Percentiles rank a stretch among this genome's conserved stretches.
Evolutionary conservation across 2,888 invertebrate species (phyloP).

Genomic region (Amiota minor): DNA sequence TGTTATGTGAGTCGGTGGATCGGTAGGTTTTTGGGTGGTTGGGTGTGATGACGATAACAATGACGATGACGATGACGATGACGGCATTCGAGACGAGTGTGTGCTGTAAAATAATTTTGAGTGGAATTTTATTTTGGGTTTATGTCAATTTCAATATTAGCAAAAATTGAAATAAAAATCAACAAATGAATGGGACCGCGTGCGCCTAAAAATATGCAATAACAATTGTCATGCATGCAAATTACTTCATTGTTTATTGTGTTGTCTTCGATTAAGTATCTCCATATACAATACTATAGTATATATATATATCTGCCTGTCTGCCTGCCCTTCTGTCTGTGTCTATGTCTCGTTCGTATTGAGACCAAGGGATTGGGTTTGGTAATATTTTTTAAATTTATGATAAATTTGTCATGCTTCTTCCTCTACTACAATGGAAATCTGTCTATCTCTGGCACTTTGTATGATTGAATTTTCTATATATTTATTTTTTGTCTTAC

Average conservation of each 20-base stretch:
- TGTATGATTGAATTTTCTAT: slow-evolving; percentile 65
- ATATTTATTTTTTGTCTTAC: slow-evolving; percentile 44
- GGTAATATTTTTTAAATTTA: slow-evolving; percentile 26
- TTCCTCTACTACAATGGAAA: not conserved
- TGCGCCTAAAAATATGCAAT: slow-evolving; percentile 65
- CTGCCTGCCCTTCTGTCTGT: too few species aligned
- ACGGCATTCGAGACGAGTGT: not conserved
- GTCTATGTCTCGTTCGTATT: not conserved
- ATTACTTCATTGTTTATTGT: slow-evolving; percentile 64
- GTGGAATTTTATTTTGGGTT: slow-evolving; percentile 12
- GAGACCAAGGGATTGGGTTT: not conserved
- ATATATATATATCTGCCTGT: slow-evolving; percentile 39
- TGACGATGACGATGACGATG: not conserved
- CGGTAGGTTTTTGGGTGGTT: not conserved
- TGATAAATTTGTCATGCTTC: slow-evolving; percentile 34
- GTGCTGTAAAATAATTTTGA: not conserved
- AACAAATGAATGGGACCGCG: slow-evolving; percentile 36
- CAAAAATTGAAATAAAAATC: slow-evolving; percentile 26
- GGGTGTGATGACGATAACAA: not conserved
- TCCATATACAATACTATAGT: not conserved
- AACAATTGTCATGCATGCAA: slow-evolving; percentile 72
- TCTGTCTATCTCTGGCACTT: slow-evolving; percentile 51
- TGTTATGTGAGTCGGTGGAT: too few species aligned
- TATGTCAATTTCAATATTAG: slow-evolving; percentile 64
- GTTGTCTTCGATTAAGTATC: too few species aligned